Evolutionary conservation across 2,797 vertebrate genomes (phyloP).

Genomic region (Hydrolagus colliei): DNA sequence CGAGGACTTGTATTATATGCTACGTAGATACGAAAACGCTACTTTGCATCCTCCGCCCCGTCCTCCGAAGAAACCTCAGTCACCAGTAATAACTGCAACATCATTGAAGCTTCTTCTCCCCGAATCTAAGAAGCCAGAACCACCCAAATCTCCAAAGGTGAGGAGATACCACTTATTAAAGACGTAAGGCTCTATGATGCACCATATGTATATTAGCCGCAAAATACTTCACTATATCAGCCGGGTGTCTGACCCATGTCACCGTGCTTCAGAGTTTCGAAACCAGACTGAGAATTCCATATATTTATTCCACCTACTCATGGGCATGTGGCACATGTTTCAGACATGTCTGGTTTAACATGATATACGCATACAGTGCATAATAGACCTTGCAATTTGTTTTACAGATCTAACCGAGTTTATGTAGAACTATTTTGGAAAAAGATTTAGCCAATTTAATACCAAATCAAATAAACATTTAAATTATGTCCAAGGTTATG

Average conservation of each 20-base stretch:
- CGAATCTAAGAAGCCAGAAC: conserved; percentile 32
- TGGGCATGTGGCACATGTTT: too few relatives aligned
- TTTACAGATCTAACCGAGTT: neutral
- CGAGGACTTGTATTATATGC: conserved; percentile 66
- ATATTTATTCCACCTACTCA: too few relatives aligned
- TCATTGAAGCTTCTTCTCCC: conserved; percentile 35
- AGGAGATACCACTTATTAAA: conserved; percentile 8
- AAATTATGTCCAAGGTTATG: neutral
- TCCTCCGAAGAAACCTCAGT: conserved; percentile 65
- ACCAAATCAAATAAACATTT: neutral
- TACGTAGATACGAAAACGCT: conserved; percentile 62
- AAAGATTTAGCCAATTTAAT: neutral
- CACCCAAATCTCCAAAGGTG: conserved; percentile 54
- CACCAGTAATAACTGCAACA: conserved; percentile 33
- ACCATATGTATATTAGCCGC: too few relatives aligned
- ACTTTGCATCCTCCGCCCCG: conserved; percentile 62
- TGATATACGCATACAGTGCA: too few relatives aligned
- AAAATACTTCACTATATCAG: too few relatives aligned
- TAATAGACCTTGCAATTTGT: too few relatives aligned
- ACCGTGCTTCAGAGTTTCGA: too few relatives aligned
- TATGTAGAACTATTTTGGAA: neutral
- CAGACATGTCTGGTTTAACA: too few relatives aligned
- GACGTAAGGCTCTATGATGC: too few relatives aligned
- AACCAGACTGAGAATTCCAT: too few relatives aligned
- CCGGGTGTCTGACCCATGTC: too few relatives aligned